These are phyloP conservation scores for Lacerta viridis DNA, from an alignment of 2,797 vertebrate species.

Conservation along the genomic window DNA sequence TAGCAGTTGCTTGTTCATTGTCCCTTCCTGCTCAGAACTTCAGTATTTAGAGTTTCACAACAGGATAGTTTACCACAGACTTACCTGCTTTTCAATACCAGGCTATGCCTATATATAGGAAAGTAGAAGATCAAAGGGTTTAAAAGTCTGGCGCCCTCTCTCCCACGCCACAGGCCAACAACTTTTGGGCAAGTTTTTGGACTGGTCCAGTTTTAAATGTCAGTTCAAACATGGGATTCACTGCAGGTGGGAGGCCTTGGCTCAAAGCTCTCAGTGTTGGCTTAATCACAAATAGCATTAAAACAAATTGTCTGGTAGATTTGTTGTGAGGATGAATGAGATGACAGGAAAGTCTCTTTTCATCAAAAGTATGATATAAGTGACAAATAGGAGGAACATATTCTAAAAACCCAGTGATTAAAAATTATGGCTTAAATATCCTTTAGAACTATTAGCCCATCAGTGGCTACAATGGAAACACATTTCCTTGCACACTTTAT, in stretches of 20 bases:
- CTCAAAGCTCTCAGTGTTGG: neutral
- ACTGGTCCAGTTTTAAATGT: neutral
- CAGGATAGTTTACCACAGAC: neutral
- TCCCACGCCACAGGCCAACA: neutral
- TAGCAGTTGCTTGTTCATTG: no score
- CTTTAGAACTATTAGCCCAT: constrained; percentile 32
- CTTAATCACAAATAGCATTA: constrained; percentile 11
- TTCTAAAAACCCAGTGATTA: neutral
- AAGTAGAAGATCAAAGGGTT: neutral
- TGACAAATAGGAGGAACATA: neutral
- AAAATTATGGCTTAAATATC: constrained; percentile 41
- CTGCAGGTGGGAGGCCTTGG: neutral
- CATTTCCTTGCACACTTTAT: constrained; percentile 41
- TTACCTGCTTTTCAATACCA: neutral
- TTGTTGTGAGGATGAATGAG: constrained; percentile 5
- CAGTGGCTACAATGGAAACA: constrained; percentile 52
- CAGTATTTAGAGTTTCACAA: no score
- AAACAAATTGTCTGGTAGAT: neutral
- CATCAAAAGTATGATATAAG: neutral
- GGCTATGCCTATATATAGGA: neutral
- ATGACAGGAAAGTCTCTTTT: neutral
- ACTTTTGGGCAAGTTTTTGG: neutral
- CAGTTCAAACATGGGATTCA: neutral
- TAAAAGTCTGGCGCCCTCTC: neutral
- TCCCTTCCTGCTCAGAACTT: neutral